Base-by-base conservation (phyloP, 2,888 invertebrate species). In the Drosophila formosana region DNA sequence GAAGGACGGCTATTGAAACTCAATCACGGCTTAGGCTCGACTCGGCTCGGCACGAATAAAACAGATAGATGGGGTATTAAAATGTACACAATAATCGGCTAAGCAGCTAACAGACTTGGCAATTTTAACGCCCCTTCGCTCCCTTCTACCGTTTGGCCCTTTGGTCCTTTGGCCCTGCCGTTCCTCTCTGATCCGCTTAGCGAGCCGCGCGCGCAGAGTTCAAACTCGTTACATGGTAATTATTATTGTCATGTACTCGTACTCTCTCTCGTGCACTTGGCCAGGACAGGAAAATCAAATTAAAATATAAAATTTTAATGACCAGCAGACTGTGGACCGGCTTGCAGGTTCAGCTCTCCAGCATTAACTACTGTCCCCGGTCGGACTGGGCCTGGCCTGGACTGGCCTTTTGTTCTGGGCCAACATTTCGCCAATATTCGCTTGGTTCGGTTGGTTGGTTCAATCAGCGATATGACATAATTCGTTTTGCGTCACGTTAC, bases 221-320 rank as follows among this genome's bases (percentile, higher is more conserved):
- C 78, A 80, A 80, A 66, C 79, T 76, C 66, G 73, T 85, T 85
- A 85, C 85, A 88, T 66, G 72, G 79, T 88, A 64, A 75, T 72
- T 67, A 75, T 78, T 83, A 80, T 74, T 68, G 71, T 53, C 67
- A 55, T 62, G 62, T 63, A 53, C 39, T 63, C 43, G 28, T 1
- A 28, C 66, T 71, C 49, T 55, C 46, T 30, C 49, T 56, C 43
- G 25, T 3, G 9, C 66, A 72, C 49, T 58, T 55, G 32, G 51
- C 39, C 64, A 11, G 68, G 46, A 55, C 87, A 80, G 89, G 87
- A 84, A 84, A 88, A 84, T 88, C 83, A 88, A 88, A 84, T 84
- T 84, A 84, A 84, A 88, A 84, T 84, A 86, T 88, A 83, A 75
- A 86, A 75, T 86, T 86, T 84, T 84, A 84, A 84, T 84, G 87